These are phyloP conservation scores for Heliconius eleuchia DNA, from an alignment of 1,140 invertebrate species.

Conservation along the genomic window DNA sequence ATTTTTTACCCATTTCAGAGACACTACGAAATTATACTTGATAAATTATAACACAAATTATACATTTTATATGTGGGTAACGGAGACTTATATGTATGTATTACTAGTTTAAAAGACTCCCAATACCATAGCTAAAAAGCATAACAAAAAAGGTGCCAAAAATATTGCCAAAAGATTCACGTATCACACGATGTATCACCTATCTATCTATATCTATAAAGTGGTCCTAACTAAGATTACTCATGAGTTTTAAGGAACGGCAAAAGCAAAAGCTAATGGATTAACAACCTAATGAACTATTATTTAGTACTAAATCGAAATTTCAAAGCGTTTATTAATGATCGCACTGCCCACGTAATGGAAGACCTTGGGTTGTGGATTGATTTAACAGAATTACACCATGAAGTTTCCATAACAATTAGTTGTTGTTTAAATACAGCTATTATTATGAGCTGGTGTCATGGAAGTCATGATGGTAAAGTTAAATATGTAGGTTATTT, in stretches of 20 bases:
- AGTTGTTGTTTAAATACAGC: conserved; percentile 28
- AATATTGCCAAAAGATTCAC: too few relatives aligned
- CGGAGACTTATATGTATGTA: too few relatives aligned
- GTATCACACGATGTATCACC: neutral
- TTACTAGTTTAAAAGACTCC: too few relatives aligned
- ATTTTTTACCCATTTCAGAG: too few relatives aligned
- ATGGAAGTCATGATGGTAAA: conserved; percentile 14
- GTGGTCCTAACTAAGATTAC: neutral
- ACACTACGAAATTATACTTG: too few relatives aligned
- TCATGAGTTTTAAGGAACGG: conserved; percentile 1
- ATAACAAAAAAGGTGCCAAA: too few relatives aligned
- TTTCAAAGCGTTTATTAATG: conserved; percentile 49
- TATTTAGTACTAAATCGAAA: conserved; percentile 37
- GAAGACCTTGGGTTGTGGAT: conserved; percentile 46
- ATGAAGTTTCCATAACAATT: conserved; percentile 46
- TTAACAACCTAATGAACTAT: conserved; percentile 35
- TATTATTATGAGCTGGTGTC: conserved; percentile 16
- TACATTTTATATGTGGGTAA: too few relatives aligned
- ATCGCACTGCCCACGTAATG: conserved; percentile 37
- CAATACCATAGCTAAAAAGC: too few relatives aligned
- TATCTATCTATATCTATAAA: neutral
- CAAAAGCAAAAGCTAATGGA: conserved; percentile 30
- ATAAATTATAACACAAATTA: too few relatives aligned
- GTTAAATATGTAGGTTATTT: neutral
- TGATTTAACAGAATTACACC: conserved; percentile 49